Evolutionary conservation across 2,113 vertebrate genomes (phyloP).

Genomic region (Cettia cetti): DNA sequence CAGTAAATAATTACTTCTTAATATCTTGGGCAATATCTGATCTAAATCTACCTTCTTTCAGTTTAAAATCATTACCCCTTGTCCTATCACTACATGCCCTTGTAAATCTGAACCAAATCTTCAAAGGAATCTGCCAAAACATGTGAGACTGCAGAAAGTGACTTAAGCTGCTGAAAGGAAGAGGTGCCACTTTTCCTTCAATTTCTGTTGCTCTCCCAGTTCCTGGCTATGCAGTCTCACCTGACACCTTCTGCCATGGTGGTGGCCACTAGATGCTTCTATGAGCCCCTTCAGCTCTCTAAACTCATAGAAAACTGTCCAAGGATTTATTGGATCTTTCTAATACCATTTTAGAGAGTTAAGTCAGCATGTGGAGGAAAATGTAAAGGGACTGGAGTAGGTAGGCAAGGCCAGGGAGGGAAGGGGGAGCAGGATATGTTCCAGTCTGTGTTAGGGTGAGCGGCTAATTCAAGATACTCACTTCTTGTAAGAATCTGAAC

Average conservation of each 20-base stretch:
- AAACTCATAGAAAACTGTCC: background rate
- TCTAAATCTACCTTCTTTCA: background rate
- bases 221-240: background rate
- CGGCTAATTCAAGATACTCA: background rate
- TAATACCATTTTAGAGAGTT: background rate
- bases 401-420: background rate
- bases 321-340: background rate
- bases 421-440: background rate
- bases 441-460: background rate
- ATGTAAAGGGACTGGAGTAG: background rate
- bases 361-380: background rate
- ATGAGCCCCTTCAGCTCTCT: background rate
- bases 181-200: background rate
- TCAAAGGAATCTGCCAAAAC: background rate
- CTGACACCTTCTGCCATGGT: background rate
- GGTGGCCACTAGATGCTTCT: background rate
- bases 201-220: background rate
- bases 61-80: background rate
- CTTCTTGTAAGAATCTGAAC: background rate
- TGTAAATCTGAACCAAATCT: background rate
- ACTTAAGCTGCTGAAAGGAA: background rate
- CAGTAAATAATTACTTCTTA: background rate
- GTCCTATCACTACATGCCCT: background rate
- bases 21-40: too few species aligned
- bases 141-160: background rate